These are phyloP conservation scores for Paedocypris sp. DNA, from an alignment of 2,113 vertebrate genomes.

Conservation along the genomic window DNA sequence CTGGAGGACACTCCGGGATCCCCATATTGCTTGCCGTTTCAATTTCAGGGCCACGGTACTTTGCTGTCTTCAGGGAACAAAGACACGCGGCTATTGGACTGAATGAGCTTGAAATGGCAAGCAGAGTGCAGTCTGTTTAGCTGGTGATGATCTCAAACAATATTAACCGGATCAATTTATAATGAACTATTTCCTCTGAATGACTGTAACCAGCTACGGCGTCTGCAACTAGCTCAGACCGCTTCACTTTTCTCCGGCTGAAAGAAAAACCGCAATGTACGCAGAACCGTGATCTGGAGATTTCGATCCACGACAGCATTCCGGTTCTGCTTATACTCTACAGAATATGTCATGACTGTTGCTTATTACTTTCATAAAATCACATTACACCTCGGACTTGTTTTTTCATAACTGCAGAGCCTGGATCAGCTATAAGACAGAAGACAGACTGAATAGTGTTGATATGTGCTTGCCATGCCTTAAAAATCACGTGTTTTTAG, in stretches of 20 bases:
- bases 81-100: background rate
- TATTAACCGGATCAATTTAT: background rate
- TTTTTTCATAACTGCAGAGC: too few species aligned
- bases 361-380: too few species aligned
- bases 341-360: too few species aligned
- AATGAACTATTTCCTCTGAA: background rate
- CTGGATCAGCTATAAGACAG: too few species aligned
- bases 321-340: too few species aligned
- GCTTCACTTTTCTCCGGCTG: background rate
- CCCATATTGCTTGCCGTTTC: slow-evolving; percentile 47
- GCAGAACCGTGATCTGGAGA: too few species aligned
- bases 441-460: too few species aligned
- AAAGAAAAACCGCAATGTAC: too few species aligned
- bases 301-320: too few species aligned
- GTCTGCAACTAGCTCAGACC: background rate
- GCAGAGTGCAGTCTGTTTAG: background rate
- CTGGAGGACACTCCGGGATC: slow-evolving; percentile 44
- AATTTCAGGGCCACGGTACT: slow-evolving; percentile 35
- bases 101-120: background rate
- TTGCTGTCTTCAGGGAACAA: slow-evolving; percentile 18
- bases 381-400: too few species aligned
- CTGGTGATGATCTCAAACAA: background rate
- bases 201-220: background rate
- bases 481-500: too few species aligned
- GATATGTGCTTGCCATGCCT: too few species aligned